phyloP scores from a whole-genome alignment of 2,888 invertebrate species.

The Aspidiotus destructor region DNA sequence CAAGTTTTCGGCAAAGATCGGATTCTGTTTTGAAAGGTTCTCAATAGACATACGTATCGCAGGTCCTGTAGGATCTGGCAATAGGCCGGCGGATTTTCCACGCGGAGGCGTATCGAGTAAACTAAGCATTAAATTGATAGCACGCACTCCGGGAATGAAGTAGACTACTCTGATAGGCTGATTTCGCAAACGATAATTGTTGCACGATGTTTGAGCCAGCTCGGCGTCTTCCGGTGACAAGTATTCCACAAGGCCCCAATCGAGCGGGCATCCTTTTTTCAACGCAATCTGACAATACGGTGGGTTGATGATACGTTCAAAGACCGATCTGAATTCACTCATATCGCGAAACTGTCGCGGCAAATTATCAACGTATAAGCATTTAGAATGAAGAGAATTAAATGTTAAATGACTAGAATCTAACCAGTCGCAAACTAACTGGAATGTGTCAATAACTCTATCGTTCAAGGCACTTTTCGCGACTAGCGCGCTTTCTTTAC shows the following conservation, averaged over 20 bases:
- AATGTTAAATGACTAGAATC: slow-evolving; percentile 44
- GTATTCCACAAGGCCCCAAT: slow-evolving; percentile 48
- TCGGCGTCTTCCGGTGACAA: slow-evolving; percentile 43
- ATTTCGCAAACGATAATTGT: slow-evolving; percentile 42
- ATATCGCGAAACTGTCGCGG: slow-evolving; percentile 47
- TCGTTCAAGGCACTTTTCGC: slow-evolving; percentile 45
- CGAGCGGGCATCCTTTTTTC: slow-evolving; percentile 46
- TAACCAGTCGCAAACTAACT: slow-evolving; percentile 47
- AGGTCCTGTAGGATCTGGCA: slow-evolving; percentile 44
- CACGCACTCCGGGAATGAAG: slow-evolving; percentile 47
- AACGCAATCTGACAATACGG: slow-evolving; percentile 49
- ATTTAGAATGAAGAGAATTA: slow-evolving; percentile 46
- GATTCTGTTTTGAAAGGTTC: slow-evolving; percentile 45
- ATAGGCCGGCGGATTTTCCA: slow-evolving; percentile 40
- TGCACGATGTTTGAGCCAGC: slow-evolving; percentile 41
- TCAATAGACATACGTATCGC: slow-evolving; percentile 44
- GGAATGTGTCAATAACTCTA: slow-evolving; percentile 41
- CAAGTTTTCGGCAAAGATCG: slow-evolving; percentile 44
- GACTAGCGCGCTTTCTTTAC: slow-evolving; percentile 44
- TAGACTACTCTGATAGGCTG: slow-evolving; percentile 44
- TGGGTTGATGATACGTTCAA: slow-evolving; percentile 45
- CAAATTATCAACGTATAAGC: slow-evolving; percentile 46
- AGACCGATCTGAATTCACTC: slow-evolving; percentile 46
- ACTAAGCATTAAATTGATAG: slow-evolving; percentile 47
- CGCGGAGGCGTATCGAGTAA: slow-evolving; percentile 41